Evolutionary conservation across 1,140 invertebrate genomes (phyloP).

Genomic region (Brachionus paranguensis): DNA sequence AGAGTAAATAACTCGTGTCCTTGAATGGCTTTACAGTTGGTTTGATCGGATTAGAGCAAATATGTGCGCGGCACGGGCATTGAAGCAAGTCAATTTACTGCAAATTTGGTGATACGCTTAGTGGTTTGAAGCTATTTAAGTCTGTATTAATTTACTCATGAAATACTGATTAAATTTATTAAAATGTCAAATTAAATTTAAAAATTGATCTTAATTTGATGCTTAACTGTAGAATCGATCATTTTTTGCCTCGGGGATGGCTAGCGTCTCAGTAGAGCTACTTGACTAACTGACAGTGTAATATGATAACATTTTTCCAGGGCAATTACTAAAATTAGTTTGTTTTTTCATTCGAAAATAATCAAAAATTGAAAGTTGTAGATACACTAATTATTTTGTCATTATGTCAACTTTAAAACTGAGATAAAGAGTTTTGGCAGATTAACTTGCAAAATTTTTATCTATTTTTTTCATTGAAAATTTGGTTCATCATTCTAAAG

Average conservation of each 20-base stretch:
- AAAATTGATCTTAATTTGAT: not conserved
- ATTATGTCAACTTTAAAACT: not conserved
- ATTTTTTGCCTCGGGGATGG: not conserved
- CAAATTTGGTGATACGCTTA: not conserved
- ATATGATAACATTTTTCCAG: not conserved
- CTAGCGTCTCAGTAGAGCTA: not conserved
- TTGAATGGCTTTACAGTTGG: not conserved
- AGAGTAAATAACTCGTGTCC: not conserved
- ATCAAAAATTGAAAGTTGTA: not conserved
- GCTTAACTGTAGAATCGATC: not conserved
- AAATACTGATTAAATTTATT: not conserved
- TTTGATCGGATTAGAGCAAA: not conserved
- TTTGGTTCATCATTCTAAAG: not conserved
- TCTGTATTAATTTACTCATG: not conserved
- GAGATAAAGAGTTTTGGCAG: not conserved
- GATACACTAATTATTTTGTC: not conserved
- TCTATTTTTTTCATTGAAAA: not conserved
- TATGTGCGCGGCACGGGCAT: too few relatives aligned
- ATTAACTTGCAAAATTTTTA: not conserved
- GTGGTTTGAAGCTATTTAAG: not conserved
- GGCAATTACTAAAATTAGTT: not conserved
- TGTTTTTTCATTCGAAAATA: not conserved
- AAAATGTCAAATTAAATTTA: not conserved
- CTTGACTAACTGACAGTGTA: not conserved
- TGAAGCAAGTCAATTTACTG: slow-evolving; percentile 21